Conservation (phyloP, 2,797 vertebrate species). For the Myotis myotis region DNA sequence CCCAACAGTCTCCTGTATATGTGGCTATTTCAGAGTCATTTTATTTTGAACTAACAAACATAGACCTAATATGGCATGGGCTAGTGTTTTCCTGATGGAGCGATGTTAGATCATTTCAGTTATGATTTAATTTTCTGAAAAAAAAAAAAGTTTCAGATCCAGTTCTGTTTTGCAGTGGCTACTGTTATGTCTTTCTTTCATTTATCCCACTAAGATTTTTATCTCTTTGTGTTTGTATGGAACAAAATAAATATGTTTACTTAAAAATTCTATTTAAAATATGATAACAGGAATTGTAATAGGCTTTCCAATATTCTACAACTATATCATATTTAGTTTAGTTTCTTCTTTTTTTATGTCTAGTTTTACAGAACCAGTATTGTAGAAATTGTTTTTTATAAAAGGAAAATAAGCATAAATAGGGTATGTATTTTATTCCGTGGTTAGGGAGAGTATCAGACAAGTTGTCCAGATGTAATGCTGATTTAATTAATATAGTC, state of each 20-base stretch:
- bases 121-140: constrained; percentile 69
- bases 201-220: constrained; percentile 58
- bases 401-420: constrained; percentile 31
- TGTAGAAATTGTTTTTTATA: background rate
- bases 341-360: background rate
- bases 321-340: background rate
- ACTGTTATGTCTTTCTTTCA: background rate
- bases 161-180: constrained; percentile 31
- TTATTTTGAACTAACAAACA: constrained; percentile 48
- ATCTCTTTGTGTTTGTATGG: constrained; percentile 22
- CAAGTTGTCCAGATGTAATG: background rate
- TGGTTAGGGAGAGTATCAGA: background rate
- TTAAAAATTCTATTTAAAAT: constrained; percentile 45
- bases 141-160: constrained; percentile 62
- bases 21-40: constrained; percentile 1
- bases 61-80: constrained; percentile 68
- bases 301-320: constrained; percentile 31
- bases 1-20: background rate
- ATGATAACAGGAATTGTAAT: constrained; percentile 31
- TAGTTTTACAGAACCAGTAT: background rate
- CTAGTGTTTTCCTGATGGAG: constrained; percentile 72
- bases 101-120: constrained; percentile 72
- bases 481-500: constrained; percentile 3
- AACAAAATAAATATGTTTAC: background rate
- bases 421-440: background rate